Conservation (phyloP, 2,797 vertebrate species). For the Rhynchonycteris naso region DNA sequence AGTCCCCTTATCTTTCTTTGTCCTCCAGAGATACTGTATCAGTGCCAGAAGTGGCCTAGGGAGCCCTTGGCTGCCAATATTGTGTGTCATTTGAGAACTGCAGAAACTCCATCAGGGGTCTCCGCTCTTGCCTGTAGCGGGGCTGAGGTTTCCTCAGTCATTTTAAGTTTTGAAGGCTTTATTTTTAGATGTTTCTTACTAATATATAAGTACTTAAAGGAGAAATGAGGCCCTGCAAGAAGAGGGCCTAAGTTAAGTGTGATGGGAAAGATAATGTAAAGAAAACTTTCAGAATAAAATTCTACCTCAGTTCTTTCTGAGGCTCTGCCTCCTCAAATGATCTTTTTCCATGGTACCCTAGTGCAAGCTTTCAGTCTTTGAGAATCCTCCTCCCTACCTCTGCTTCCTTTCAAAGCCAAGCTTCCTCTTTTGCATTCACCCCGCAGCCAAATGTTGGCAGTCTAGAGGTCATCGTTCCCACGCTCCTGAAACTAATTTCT, state of each 20-base stretch:
- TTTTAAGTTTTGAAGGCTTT: neutral
- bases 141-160: constrained; percentile 26
- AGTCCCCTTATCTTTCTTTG: constrained; percentile 60
- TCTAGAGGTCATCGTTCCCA: constrained; percentile 10
- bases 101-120: neutral
- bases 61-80: constrained; percentile 46
- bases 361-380: neutral
- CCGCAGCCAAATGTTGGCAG: neutral
- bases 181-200: constrained; percentile 3
- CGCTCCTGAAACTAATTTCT: neutral
- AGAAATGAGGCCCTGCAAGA: neutral
- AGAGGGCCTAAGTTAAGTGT: neutral
- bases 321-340: neutral
- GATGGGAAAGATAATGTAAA: neutral
- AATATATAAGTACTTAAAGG: neutral
- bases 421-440: constrained; percentile 11
- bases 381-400: neutral
- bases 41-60: constrained; percentile 23
- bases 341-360: neutral
- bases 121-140: neutral
- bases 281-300: neutral
- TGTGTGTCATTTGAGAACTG: constrained; percentile 48
- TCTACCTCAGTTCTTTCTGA: neutral
- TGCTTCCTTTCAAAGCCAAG: constrained; percentile 16
- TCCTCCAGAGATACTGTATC: constrained; percentile 63